Evolutionary conservation across 2,113 vertebrate genomes (phyloP), one percentile per base, ranked within the genome.

Genomic region (Colaptes auratus): DNA sequence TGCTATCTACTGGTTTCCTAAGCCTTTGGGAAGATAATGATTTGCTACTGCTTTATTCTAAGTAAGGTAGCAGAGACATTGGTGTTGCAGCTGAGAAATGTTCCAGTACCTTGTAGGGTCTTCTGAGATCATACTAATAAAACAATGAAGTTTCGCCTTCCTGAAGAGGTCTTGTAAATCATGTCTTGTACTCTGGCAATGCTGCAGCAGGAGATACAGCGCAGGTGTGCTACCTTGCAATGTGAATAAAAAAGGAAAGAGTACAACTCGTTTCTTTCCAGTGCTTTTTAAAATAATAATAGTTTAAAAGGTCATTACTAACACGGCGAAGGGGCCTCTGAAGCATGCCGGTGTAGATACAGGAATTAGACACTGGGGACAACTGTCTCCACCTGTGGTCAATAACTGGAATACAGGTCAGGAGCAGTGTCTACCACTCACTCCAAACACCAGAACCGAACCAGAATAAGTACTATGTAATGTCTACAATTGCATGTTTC

Each of bases 351-450:
- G 42, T 39, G 35, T 42, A 52, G 35, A 4, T 39, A 8, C 2
- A 64, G 65, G 27, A 72, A 31, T 56, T 35, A 17, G 23, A 39
- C 2, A 3, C 44, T n/a, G 14, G 20, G 7, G 12, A 61, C 27
- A 31, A 28, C 64, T 5, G 0, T 16, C 24, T 64, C 52, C 46
- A 46, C 77, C 35, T 61, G 28, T 65, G 50, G 27, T 65, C 21
- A 77, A 24, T 23, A 69, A 58, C n/a, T 3, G 88, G 65, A 96
- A 91, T 95, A 48, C 79, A 89, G 82, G 75, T 78, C 94, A 93
- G 76, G 56, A 88, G 84, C 6, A 0, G 15, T 15, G 11, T 28
- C 70, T 65, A 16, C 30, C 1, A 3, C 44, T 93, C 39, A 7
- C 50, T 75, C 25, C 75, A 76, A 59, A 85, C 21, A 24, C 63